Evolutionary conservation across 2,113 vertebrate genomes (phyloP), one percentile per base, ranked within the genome.

Genomic region (Corvus moneduloides): DNA sequence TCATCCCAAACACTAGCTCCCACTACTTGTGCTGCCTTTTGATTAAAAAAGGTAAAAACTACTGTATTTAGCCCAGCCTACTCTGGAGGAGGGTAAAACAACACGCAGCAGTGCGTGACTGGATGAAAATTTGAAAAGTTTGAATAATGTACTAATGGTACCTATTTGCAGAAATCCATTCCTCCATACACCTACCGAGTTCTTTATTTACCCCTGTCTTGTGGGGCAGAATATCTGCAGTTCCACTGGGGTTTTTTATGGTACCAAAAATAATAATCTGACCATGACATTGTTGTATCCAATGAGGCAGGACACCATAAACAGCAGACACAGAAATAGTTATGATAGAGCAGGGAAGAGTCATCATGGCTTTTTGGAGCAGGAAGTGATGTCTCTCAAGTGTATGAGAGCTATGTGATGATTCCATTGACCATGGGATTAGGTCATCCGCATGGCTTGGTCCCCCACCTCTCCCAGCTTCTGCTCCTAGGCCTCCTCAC

Each of bases 71-170:
- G 28, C 37, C 18, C 66, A 63, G 55, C 43, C 46, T 86, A 0
- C 77, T 94, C 54, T 24, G n/a, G n/a, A 67, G 48, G 37, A 74
- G 44, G 35, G 37, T 43, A 49, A 48, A 56, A 69, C 22, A 26
- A 87, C 5, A 26, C 0, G 0, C 43, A 58, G 16, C 56, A 23
- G 22, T 44, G 39, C 0, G 0, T 41, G 35, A 69, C 66, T 10
- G 7, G 24, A 78, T 37, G 46, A 43, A 26, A n/a, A 39, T 39
- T 21, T 24, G 39, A 62, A 23, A 49, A 58, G n/a, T 66, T 54
- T 64, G 54, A 72, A 64, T 85, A 15, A 58, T 76, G 62, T 77
- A 9, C 72, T 76, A 48, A 35, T 26, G 41, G 19, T 19, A 49
- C 41, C n/a, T 64, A 55, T 15, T 81, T 56, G 37, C 71, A 76